Percentiles rank a stretch among this genome's conserved stretches.
These are phyloP conservation scores for Lanius collurio DNA, from an alignment of 2,113 vertebrate species.

Conservation along the genomic window DNA sequence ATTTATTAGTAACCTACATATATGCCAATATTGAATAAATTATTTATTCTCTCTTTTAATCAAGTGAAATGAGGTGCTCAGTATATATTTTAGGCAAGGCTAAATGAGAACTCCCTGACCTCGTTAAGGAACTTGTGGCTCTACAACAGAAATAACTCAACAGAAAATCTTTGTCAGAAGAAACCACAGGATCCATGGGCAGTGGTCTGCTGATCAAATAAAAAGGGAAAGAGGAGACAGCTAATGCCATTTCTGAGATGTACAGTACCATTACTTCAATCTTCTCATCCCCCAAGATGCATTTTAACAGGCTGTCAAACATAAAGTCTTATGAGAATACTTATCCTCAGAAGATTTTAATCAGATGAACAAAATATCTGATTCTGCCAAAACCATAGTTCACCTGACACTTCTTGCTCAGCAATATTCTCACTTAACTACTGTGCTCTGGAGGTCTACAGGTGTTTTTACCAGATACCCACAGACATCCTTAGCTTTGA, in stretches of 20 bases:
- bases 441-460: neutral
- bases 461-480: neutral
- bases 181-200: neutral
- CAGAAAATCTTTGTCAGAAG: neutral
- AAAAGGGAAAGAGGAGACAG: neutral
- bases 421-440: neutral
- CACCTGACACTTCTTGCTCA: neutral
- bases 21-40: neutral
- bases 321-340: neutral
- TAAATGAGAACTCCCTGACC: neutral
- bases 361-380: neutral
- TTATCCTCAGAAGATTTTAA: slow-evolving; percentile 32
- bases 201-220: neutral
- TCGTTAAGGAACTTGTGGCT: neutral
- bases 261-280: neutral
- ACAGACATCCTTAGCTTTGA: neutral
- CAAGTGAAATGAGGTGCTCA: neutral
- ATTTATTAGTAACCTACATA: neutral
- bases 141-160: neutral
- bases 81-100: neutral
- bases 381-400: neutral
- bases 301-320: slow-evolving; percentile 51
- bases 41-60: neutral
- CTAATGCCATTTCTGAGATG: neutral
- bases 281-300: neutral